phyloP scores from a whole-genome alignment of 2,113 vertebrate genomes.

The Fukomys damarensis region DNA sequence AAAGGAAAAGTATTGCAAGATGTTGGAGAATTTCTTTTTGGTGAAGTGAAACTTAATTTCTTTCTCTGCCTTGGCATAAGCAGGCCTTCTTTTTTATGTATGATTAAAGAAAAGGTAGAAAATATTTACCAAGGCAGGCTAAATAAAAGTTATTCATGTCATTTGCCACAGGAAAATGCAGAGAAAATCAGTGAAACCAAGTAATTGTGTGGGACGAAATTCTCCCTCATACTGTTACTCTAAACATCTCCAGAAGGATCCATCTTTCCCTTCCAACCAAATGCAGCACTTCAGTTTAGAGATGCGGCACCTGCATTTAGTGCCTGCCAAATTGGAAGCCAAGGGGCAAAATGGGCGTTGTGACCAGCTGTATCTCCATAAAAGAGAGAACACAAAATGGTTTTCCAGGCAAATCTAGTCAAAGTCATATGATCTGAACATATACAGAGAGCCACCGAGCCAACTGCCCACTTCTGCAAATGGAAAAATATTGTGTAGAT shows the following conservation, averaged over 20 bases:
- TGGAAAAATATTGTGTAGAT: neutral
- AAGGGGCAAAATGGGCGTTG: constrained; percentile 81
- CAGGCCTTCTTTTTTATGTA: neutral
- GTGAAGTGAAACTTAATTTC: constrained; percentile 61
- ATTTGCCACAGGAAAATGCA: constrained; percentile 62
- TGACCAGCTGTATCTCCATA: constrained; percentile 85
- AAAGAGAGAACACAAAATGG: constrained; percentile 82
- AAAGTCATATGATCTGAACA: constrained; percentile 70
- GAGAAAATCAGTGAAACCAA: constrained; percentile 78
- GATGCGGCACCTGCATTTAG: constrained; percentile 83
- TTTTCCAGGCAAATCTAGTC: constrained; percentile 79
- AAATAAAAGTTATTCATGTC: neutral
- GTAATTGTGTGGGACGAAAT: constrained; percentile 74
- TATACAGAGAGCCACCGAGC: constrained; percentile 51
- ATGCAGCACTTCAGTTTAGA: constrained; percentile 79
- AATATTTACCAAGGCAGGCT: neutral
- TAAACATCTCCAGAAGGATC: constrained; percentile 77
- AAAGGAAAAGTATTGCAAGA: constrained; percentile 84
- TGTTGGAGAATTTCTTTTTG: constrained; percentile 30
- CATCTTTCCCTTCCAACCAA: constrained; percentile 65
- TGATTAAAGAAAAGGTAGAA: neutral
- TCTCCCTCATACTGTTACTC: constrained; percentile 73
- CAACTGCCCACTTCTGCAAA: constrained; percentile 27
- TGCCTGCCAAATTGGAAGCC: constrained; percentile 84
- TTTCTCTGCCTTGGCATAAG: neutral